These are phyloP conservation scores for Morpho helenor DNA, from an alignment of 2,888 invertebrate genomes.

Conservation along the genomic window DNA sequence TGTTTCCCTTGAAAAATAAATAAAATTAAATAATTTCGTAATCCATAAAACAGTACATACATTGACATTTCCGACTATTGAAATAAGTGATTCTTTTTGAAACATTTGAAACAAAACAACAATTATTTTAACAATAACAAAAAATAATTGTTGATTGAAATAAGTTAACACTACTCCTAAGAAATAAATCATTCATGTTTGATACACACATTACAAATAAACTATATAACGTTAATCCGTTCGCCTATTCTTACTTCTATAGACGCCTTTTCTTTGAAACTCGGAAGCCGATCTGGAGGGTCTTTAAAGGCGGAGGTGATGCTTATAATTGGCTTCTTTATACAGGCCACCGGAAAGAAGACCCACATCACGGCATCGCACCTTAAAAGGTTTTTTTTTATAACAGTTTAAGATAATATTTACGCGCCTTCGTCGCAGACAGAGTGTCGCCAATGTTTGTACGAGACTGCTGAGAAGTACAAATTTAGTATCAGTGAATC, in stretches of 20 bases:
- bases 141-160: too few species aligned
- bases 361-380: constrained; percentile 62
- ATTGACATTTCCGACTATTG: too few species aligned
- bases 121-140: too few species aligned
- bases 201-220: constrained; percentile 23
- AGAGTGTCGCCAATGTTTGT: constrained; percentile 53
- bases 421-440: constrained; percentile 50
- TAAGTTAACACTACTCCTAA: not conserved
- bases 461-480: too few species aligned
- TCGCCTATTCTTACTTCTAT: constrained; percentile 31
- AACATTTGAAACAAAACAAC: too few species aligned
- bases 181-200: constrained; percentile 26
- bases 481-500: constrained; percentile 1
- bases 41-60: too few species aligned
- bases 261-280: constrained; percentile 57
- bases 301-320: constrained; percentile 55
- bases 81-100: too few species aligned
- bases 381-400: constrained; percentile 67
- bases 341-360: constrained; percentile 64
- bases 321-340: constrained; percentile 72
- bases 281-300: constrained; percentile 63
- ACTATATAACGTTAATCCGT: constrained; percentile 61
- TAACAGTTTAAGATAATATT: constrained; percentile 56
- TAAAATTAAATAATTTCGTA: too few species aligned
- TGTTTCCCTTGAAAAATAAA: too few species aligned